These are phyloP conservation scores for Agrochola litura DNA, from an alignment of 2,888 invertebrate genomes.

Conservation along the genomic window DNA sequence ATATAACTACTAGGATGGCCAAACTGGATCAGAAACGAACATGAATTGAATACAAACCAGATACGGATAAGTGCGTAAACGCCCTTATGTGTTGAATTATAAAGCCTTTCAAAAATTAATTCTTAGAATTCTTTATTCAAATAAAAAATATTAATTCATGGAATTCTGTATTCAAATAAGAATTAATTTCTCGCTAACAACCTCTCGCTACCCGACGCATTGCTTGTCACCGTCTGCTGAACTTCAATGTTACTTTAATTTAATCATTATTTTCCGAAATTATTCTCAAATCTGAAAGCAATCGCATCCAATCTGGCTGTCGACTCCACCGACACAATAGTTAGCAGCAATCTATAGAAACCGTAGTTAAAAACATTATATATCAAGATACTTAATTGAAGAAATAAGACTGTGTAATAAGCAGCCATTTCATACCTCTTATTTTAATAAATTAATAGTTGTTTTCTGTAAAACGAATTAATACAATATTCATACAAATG, in stretches of 20 bases:
- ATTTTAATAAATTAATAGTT: background rate
- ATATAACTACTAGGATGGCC: too few species aligned
- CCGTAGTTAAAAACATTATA: constrained; percentile 3
- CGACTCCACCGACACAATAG: background rate
- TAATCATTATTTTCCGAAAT: constrained; percentile 17
- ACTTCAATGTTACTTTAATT: constrained; percentile 31
- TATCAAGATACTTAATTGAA: background rate
- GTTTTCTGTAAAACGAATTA: background rate
- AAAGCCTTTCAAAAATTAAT: constrained; percentile 7
- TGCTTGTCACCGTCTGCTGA: constrained; percentile 36
- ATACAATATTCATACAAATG: background rate
- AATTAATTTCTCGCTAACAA: background rate
- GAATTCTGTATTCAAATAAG: constrained; percentile 15
- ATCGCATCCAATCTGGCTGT: constrained; percentile 4
- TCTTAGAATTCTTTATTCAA: constrained; percentile 13
- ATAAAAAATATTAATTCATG: background rate
- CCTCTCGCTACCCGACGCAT: background rate
- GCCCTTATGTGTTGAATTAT: background rate
- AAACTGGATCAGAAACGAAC: too few species aligned
- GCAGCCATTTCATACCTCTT: too few species aligned
- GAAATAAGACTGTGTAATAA: background rate
- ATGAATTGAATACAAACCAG: too few species aligned
- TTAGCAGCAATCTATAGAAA: background rate
- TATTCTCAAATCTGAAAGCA: constrained; percentile 20
- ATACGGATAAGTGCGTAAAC: too few species aligned